phyloP scores from a whole-genome alignment of 2,888 invertebrate species.

The Diachrysia chrysitis region DNA sequence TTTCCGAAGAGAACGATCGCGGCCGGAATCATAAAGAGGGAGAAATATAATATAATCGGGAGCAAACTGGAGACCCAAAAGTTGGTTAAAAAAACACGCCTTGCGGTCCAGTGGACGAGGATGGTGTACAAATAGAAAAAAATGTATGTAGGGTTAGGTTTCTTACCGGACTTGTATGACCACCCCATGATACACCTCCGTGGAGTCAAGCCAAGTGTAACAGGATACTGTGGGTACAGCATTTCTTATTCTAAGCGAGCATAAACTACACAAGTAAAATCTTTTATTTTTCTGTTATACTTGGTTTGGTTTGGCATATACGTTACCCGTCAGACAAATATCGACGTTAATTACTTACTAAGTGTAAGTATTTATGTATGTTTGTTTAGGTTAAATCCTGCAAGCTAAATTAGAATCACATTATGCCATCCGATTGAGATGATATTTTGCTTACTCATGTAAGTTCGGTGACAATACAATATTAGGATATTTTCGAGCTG shows the following conservation, averaged over 20 bases:
- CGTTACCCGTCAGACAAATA: too few relatives aligned
- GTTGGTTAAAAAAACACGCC: slow-evolving; percentile 75
- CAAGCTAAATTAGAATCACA: too few relatives aligned
- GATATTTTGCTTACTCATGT: too few relatives aligned
- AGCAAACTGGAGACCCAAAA: slow-evolving; percentile 67
- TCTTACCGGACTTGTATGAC: slow-evolving; percentile 60
- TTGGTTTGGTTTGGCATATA: not conserved
- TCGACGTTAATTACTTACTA: too few relatives aligned
- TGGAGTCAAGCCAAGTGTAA: slow-evolving; percentile 44
- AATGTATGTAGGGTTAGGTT: slow-evolving; percentile 71
- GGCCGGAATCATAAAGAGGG: slow-evolving; percentile 78
- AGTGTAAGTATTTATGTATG: too few relatives aligned
- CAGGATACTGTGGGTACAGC: slow-evolving; percentile 23
- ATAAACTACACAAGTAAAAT: not conserved
- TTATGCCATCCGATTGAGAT: too few relatives aligned
- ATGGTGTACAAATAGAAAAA: slow-evolving; percentile 55
- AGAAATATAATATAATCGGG: slow-evolving; percentile 73
- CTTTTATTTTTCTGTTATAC: not conserved
- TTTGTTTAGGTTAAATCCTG: too few relatives aligned
- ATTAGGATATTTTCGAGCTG: too few relatives aligned
- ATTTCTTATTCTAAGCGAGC: slow-evolving; percentile 3
- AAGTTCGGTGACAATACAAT: too few relatives aligned
- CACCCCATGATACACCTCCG: slow-evolving; percentile 60
- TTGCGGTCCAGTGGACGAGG: slow-evolving; percentile 63
- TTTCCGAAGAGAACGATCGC: slow-evolving; percentile 78